Base-by-base conservation (phyloP, 2,113 vertebrate species). In the Gallinago jamesoni region DNA sequence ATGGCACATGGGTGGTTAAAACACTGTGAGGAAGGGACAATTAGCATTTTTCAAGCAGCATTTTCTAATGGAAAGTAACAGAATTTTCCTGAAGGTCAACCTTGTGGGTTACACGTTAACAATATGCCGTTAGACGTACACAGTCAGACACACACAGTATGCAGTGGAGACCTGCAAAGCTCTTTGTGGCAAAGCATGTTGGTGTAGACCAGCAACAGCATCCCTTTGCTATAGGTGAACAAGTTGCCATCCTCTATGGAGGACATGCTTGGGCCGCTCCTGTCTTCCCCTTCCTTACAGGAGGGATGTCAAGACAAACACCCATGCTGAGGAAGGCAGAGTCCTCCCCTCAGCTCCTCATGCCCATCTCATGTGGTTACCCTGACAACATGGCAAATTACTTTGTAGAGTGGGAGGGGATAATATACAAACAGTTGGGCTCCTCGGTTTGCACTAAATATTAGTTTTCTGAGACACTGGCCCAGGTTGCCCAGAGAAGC, bases 1-100 rank as follows among this genome's bases (percentile, higher is more conserved):
- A 96, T 90, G 96, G 22, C 12, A 74, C 52, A 52, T 39, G 56
- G 90, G 74, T 87, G 77, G 74, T 92, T 97, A 94, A 97, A 98
- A 95, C 75, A 76, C 43, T 41, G n/a, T 2, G 0, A 94, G 83
- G 68, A 89, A 94, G 41, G 72, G 96, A 90, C 81, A 81, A 85
- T 57, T 93, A 92, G 63, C 80, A 91, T 96, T 84, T 95, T 83
- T 50, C 56, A 87, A 77, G 56, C 53, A 57, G 39, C 73, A 33
- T 96, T 96, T 96, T 96, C 86, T 84, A 87, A 89, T 23, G 56
- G 96, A 94, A 96, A 98, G 84, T 59, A 92, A 93, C 64, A 70
- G 64, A 94, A 74, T 89, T 90, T 89, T 96, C 79, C 92, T 83
- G 86, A 97, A 96, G 81, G 84, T 92, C 75, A 94, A 27, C 56